phyloP scores from a whole-genome alignment of 2,797 vertebrate species.

The Pristis pectinata region DNA sequence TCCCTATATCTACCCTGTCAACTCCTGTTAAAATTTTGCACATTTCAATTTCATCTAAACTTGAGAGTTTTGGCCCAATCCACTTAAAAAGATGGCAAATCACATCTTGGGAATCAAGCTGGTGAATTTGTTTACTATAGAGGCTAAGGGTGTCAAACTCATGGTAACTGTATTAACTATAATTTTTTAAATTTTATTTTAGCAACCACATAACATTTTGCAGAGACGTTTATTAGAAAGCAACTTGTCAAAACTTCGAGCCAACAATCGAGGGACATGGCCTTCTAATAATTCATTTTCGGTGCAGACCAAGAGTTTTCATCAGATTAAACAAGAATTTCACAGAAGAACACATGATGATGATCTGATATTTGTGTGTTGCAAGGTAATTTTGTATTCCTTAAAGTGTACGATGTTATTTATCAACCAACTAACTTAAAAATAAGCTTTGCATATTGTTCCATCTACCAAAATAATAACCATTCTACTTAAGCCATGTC shows the following conservation, averaged over 20 bases:
- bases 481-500: not conserved
- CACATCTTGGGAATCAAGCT: too few species aligned
- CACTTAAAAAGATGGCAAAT: too few species aligned
- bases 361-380: conserved; percentile 66
- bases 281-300: conserved; percentile 49
- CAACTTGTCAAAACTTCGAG: conserved; percentile 65
- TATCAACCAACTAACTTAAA: not conserved
- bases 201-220: conserved; percentile 81
- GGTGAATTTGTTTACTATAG: not conserved
- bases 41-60: too few species aligned
- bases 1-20: too few species aligned
- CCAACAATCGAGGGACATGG: conserved; percentile 54
- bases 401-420: not conserved
- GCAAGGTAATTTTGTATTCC: conserved; percentile 61
- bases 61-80: too few species aligned
- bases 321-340: conserved; percentile 52
- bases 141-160: not conserved
- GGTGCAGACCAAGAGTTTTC: conserved; percentile 49
- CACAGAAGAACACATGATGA: conserved; percentile 59
- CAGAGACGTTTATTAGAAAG: conserved; percentile 77
- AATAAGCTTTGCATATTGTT: not conserved
- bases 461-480: not conserved
- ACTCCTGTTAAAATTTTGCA: too few species aligned
- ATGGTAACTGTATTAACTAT: not conserved
- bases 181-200: conserved; percentile 43